Evolutionary conservation across 2,113 vertebrate species (phyloP).

Genomic region (Myotis lucifugus): DNA sequence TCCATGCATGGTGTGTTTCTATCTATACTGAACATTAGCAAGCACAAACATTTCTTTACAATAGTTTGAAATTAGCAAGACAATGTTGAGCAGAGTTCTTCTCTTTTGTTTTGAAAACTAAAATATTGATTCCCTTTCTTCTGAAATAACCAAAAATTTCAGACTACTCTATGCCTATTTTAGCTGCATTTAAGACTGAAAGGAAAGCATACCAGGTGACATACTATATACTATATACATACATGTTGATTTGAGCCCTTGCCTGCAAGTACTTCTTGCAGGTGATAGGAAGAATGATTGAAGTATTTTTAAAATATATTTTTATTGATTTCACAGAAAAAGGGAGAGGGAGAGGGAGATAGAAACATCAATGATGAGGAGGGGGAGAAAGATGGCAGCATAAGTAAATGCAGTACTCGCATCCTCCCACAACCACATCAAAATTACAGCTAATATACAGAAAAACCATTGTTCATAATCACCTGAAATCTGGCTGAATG

Average conservation of each 20-base stretch:
- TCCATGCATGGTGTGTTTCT: conserved; percentile 62
- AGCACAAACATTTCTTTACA: conserved; percentile 55
- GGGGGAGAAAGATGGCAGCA: too few species aligned
- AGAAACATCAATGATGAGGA: too few species aligned
- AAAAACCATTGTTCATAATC: too few species aligned
- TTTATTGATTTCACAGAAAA: too few species aligned
- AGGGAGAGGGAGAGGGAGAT: too few species aligned
- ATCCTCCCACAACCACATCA: too few species aligned
- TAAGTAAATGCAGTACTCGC: too few species aligned
- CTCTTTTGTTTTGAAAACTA: conserved; percentile 55
- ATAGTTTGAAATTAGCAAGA: conserved; percentile 63
- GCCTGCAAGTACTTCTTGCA: conserved; percentile 34
- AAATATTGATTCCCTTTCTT: conserved; percentile 67
- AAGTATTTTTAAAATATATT: conserved; percentile 53
- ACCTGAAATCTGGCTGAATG: too few species aligned
- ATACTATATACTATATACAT: neutral
- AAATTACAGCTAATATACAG: too few species aligned
- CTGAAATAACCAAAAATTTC: conserved; percentile 39
- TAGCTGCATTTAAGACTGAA: neutral
- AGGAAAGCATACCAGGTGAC: neutral
- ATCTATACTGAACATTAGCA: conserved; percentile 59
- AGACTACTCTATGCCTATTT: conserved; percentile 25
- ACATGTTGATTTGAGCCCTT: neutral
- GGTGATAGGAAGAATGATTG: conserved; percentile 28
- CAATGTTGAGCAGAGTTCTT: conserved; percentile 56